These are phyloP conservation scores for Coryphaenoides rupestris DNA, from an alignment of 2,113 vertebrate genomes.

Conservation along the genomic window DNA sequence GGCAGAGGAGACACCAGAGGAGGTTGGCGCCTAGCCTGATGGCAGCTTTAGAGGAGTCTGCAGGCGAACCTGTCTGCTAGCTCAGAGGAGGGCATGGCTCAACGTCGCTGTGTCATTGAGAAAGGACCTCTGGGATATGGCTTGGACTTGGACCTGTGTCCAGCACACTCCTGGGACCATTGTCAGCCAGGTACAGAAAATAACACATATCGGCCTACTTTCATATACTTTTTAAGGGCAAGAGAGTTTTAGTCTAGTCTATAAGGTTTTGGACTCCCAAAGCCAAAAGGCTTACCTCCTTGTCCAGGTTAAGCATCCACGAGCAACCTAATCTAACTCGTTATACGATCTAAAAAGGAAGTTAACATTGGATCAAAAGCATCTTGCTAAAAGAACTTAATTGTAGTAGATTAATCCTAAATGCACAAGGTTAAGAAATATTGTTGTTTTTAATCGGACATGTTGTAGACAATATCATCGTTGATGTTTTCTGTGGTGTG, in stretches of 20 bases:
- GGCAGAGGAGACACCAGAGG: neutral
- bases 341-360: too few species aligned
- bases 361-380: too few species aligned
- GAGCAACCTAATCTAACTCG: too few species aligned
- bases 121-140: slow-evolving; percentile 63
- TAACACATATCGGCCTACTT: neutral
- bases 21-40: slow-evolving; percentile 4
- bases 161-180: slow-evolving; percentile 54
- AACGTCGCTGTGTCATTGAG: slow-evolving; percentile 55
- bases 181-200: slow-evolving; percentile 69
- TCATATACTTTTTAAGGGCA: neutral
- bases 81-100: slow-evolving; percentile 17
- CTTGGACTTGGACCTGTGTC: slow-evolving; percentile 66
- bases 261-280: too few species aligned
- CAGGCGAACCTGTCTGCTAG: too few species aligned
- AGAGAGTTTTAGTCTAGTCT: neutral
- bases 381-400: too few species aligned
- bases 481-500: too few species aligned
- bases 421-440: too few species aligned
- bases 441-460: too few species aligned
- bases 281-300: too few species aligned
- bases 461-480: too few species aligned
- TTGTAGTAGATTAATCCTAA: too few species aligned
- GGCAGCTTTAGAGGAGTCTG: neutral
- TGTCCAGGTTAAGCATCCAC: neutral